These are phyloP conservation scores for Glaucomys volans DNA, from an alignment of 2,113 vertebrate species.

Conservation along the genomic window DNA sequence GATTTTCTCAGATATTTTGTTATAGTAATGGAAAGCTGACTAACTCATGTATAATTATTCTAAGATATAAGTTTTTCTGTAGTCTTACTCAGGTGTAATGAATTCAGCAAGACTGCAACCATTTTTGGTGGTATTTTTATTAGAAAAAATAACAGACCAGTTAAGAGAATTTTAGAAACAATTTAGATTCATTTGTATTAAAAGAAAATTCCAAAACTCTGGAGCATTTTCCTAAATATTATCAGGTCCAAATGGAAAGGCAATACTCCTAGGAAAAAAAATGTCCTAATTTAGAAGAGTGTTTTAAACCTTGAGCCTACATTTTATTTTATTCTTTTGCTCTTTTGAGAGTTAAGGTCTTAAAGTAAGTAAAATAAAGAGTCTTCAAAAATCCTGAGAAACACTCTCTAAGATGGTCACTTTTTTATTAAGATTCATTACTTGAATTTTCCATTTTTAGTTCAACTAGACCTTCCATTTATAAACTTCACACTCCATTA, in stretches of 20 bases:
- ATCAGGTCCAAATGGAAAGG: background rate
- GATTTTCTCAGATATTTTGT: background rate
- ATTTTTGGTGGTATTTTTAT: constrained; percentile 50
- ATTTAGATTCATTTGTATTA: constrained; percentile 43
- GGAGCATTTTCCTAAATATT: constrained; percentile 57
- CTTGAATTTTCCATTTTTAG: constrained; percentile 68
- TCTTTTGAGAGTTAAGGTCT: constrained; percentile 14
- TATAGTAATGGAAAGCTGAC: background rate
- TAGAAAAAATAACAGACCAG: constrained; percentile 16
- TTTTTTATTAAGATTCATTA: constrained; percentile 73
- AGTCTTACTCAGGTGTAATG: background rate
- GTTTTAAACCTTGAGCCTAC: constrained; percentile 44
- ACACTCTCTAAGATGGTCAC: background rate
- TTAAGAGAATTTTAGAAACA: constrained; percentile 50
- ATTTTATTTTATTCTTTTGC: constrained; percentile 62
- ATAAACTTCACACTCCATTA: constrained; percentile 74
- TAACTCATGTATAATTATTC: background rate
- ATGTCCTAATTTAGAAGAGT: constrained; percentile 21
- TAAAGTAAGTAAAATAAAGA: constrained; percentile 67
- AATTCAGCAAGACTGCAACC: background rate
- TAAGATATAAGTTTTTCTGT: background rate
- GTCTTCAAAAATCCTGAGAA: constrained; percentile 46
- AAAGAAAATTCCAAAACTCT: constrained; percentile 56
- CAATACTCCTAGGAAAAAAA: constrained; percentile 7
- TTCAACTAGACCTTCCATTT: constrained; percentile 65